Conservation (phyloP, 2,888 invertebrate genomes). For the Allacma fusca region DNA sequence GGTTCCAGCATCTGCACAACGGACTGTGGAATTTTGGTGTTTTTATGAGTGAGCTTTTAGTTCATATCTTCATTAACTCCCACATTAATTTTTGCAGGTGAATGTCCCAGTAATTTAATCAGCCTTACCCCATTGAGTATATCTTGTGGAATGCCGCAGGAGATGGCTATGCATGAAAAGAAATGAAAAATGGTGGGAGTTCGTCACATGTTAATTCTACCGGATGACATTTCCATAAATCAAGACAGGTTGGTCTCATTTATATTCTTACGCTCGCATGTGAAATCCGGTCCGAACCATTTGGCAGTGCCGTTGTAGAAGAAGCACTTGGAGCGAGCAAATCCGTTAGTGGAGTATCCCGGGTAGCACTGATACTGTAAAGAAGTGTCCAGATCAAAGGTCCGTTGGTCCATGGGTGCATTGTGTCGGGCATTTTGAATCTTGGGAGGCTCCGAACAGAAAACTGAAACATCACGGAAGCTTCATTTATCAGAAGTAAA, state of each 20-base stretch:
- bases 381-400: constrained; percentile 88
- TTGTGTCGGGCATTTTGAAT: constrained; percentile 89
- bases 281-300: constrained; percentile 97
- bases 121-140: constrained; percentile 40
- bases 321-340: constrained; percentile 90
- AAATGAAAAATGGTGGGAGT: not conserved
- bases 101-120: not conserved
- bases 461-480: constrained; percentile 65
- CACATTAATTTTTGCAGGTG: too few relatives aligned
- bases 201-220: not conserved
- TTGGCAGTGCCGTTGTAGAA: constrained; percentile 81
- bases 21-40: too few relatives aligned
- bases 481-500: too few relatives aligned
- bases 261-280: constrained; percentile 82
- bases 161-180: constrained; percentile 36
- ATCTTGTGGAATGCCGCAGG: constrained; percentile 38
- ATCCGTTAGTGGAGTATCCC: constrained; percentile 93
- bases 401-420: constrained; percentile 83
- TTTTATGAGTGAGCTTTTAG: too few relatives aligned
- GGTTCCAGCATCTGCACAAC: too few relatives aligned
- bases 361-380: constrained; percentile 92
- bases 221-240: constrained; percentile 6
- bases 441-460: constrained; percentile 84
- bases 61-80: too few relatives aligned
- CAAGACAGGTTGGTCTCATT: not conserved